These are phyloP conservation scores for Temnothorax curvispinosus DNA, from an alignment of 1,140 invertebrate genomes.

Conservation along the genomic window DNA sequence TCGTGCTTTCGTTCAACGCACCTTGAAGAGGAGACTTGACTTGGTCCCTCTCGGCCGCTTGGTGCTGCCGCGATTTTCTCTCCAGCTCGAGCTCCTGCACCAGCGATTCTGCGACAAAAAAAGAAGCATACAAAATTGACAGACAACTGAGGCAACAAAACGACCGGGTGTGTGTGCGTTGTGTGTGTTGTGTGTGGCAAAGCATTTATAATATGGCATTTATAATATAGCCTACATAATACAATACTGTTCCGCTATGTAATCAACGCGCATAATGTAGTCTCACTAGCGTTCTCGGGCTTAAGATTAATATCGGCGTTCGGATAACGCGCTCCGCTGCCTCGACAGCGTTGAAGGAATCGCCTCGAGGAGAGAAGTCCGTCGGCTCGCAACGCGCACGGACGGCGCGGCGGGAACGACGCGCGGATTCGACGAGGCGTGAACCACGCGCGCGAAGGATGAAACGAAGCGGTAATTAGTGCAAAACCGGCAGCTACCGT, in stretches of 20 bases:
- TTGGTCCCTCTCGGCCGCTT: constrained; percentile 90
- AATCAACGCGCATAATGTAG: constrained; percentile 23
- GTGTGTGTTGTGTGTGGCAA: background rate
- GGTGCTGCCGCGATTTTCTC: constrained; percentile 92
- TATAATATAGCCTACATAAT: constrained; percentile 23
- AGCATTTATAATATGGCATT: constrained; percentile 15
- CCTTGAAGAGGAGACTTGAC: constrained; percentile 94
- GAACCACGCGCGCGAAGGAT: constrained; percentile 79
- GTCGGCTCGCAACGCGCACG: constrained; percentile 13
- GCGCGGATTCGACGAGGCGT: constrained; percentile 74
- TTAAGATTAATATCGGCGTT: constrained; percentile 57
- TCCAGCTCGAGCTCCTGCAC: constrained; percentile 94
- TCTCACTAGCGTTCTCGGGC: constrained; percentile 23
- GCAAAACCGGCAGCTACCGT: constrained; percentile 73
- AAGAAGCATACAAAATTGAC: constrained; percentile 65
- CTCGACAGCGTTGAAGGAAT: constrained; percentile 17
- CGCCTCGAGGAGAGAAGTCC: background rate
- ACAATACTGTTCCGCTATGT: constrained; percentile 14
- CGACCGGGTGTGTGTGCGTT: background rate
- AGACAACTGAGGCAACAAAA: constrained; percentile 13
- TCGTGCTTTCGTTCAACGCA: constrained; percentile 83
- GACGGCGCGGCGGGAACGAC: constrained; percentile 10
- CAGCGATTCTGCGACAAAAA: constrained; percentile 90
- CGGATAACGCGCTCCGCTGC: constrained; percentile 43
- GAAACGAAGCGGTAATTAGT: constrained; percentile 84